phyloP scores from a whole-genome alignment of 2,113 vertebrate species.

The Phalacrocorax pelagicus region DNA sequence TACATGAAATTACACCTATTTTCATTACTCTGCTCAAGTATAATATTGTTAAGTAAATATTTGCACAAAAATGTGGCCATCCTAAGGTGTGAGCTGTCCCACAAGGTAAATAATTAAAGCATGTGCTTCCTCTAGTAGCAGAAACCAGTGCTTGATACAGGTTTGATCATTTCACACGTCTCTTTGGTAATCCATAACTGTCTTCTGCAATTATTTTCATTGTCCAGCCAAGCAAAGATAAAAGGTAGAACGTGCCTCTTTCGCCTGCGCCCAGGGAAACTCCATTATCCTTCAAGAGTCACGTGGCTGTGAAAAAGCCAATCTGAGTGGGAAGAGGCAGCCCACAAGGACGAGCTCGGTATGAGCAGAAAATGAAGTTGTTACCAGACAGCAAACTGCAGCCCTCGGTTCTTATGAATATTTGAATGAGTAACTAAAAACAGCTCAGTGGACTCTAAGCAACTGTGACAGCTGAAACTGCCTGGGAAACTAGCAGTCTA shows the following conservation, averaged over 20 bases:
- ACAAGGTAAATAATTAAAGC: constrained; percentile 81
- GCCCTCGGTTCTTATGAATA: constrained; percentile 85
- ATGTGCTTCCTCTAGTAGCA: constrained; percentile 61
- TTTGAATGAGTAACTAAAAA: constrained; percentile 92
- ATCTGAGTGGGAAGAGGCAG: constrained; percentile 26
- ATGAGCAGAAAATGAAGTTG: constrained; percentile 80
- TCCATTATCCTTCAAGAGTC: constrained; percentile 76
- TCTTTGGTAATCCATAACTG: constrained; percentile 85
- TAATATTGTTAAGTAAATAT: constrained; percentile 81
- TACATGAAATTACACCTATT: constrained; percentile 68
- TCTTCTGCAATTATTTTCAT: constrained; percentile 82
- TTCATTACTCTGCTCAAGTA: constrained; percentile 71
- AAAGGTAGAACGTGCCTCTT: constrained; percentile 76
- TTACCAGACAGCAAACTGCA: constrained; percentile 81
- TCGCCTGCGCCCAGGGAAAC: constrained; percentile 70
- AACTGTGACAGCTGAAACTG: constrained; percentile 88
- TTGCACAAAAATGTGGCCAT: constrained; percentile 69
- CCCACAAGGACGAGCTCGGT: constrained; percentile 74
- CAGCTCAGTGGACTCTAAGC: constrained; percentile 83
- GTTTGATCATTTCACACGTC: constrained; percentile 78
- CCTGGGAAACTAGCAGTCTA: constrained; percentile 71
- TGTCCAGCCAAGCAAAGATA: constrained; percentile 76
- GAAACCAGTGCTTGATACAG: constrained; percentile 71
- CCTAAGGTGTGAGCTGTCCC: constrained; percentile 66
- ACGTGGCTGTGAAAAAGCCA: constrained; percentile 56